Evolutionary conservation across 2,888 invertebrate genomes (phyloP), one percentile per base, ranked within the genome.

Genomic region (Tricholauxania praeusta): DNA sequence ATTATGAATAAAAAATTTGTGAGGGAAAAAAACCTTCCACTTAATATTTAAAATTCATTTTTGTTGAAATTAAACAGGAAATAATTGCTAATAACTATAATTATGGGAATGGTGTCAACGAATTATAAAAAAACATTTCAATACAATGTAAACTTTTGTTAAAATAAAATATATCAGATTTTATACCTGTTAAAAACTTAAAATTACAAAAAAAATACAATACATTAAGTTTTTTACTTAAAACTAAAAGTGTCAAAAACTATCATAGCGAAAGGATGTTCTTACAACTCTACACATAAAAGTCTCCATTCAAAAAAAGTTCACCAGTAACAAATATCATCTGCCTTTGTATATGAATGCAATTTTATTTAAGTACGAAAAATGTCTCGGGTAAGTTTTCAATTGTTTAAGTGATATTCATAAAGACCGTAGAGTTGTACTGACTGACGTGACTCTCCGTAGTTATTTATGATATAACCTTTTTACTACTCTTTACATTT

Each of bases 331-430:
- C 39, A 39, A 39, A 10, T 2, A 39, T 39, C 10, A 39, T 39
- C 39, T 39, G 8, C 28, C 28, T 28, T 2, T 22, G 22, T 22
- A 22, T 4, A 10, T 39, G 10, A 39, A 39, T 39, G 10, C 39
- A 5, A 39, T 39, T 39, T 39, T 39, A 39, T 5, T 57, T 19
- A 48, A 15, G 12, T 57, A 49, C n/a, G 12, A 65, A 55, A 67
- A 19, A 67, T 67, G 67, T 49, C 48, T 39, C 47, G 57, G 67
- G 67, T 67, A 67, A 67, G 67, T 57, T 47, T 39, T 47, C 39
- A 10, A 39, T 39, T 39, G 39, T 10, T 39, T 39, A 10, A 39
- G 39, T 39, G 39, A 39, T 39, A 39, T 39, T 39, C 39, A 10
- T 39, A 1, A 39, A 0, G 10, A 39, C 39, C 39, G 39, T 39